A percentile compares a stretch with the other conserved stretches of the same genome.
phyloP scores from a whole-genome alignment of 1,140 invertebrate genomes.

The Drosophila lacteicornis region DNA sequence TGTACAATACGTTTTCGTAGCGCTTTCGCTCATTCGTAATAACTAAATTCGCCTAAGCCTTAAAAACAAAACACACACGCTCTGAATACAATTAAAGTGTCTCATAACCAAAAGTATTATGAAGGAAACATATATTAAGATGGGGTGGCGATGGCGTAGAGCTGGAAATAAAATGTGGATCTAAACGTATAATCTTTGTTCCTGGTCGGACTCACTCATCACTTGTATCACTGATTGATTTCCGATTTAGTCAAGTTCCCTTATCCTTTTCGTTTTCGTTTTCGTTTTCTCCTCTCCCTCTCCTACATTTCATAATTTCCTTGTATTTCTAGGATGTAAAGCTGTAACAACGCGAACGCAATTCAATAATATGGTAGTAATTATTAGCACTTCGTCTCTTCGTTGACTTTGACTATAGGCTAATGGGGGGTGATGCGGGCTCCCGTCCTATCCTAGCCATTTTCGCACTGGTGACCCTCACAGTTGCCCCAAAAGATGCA shows the following conservation, averaged over 20 bases:
- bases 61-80: constrained; percentile 42
- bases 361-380: constrained; percentile 33
- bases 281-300: neutral
- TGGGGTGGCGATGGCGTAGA: neutral
- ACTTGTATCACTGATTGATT: constrained; percentile 53
- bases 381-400: constrained; percentile 51
- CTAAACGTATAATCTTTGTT: constrained; percentile 39
- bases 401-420: constrained; percentile 44
- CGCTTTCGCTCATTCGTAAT: constrained; percentile 30
- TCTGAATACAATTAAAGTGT: constrained; percentile 23
- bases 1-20: constrained; percentile 63
- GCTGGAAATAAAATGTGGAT: constrained; percentile 29
- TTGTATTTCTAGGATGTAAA: constrained; percentile 39
- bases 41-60: constrained; percentile 48
- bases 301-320: neutral
- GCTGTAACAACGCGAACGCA: constrained; percentile 59
- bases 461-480: constrained; percentile 90
- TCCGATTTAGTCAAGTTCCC: constrained; percentile 45
- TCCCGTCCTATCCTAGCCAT: constrained; percentile 84
- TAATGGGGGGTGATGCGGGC: neutral
- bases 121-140: constrained; percentile 8
- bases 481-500: constrained; percentile 96
- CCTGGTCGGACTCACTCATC: constrained; percentile 53
- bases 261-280: constrained; percentile 1
- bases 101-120: constrained; percentile 28